Conservation (phyloP, 2,888 invertebrate species). For the Parasteatoda lunata region DNA sequence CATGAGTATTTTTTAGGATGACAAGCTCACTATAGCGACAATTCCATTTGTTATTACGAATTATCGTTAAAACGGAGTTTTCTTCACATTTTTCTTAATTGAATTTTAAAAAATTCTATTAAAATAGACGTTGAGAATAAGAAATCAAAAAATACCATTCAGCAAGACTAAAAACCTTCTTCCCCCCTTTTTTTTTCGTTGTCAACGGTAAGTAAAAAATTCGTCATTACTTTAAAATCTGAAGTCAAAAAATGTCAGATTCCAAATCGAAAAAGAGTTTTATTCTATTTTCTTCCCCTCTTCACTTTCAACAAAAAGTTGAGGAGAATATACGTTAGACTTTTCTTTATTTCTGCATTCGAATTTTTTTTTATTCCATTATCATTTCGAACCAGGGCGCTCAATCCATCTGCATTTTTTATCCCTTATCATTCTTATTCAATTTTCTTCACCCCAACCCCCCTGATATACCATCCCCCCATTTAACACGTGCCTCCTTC, state of each 20-base stretch:
- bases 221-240: too few relatives aligned
- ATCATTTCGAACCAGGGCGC: slow-evolving; percentile 56
- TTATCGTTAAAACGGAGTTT: too few relatives aligned
- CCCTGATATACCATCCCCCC: slow-evolving; percentile 58
- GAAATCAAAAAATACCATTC: too few relatives aligned
- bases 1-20: too few relatives aligned
- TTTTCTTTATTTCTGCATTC: slow-evolving; percentile 24
- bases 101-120: too few relatives aligned
- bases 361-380: slow-evolving; percentile 26
- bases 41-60: too few relatives aligned
- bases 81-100: too few relatives aligned
- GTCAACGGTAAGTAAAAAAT: too few relatives aligned
- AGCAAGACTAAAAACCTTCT: too few relatives aligned
- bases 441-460: slow-evolving; percentile 62
- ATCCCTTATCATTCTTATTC: slow-evolving; percentile 64
- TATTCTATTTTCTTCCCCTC: background rate
- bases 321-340: background rate
- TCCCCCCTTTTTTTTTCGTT: too few relatives aligned
- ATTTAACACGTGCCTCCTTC: slow-evolving; percentile 13
- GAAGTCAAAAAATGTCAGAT: background rate
- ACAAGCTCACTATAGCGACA: too few relatives aligned
- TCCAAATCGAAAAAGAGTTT: slow-evolving; percentile 2
- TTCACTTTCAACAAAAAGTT: background rate
- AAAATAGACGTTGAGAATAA: too few relatives aligned
- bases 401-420: slow-evolving; percentile 66